Evolutionary conservation across 2,888 invertebrate species (phyloP).

Genomic region (Keiferia lycopersicella): DNA sequence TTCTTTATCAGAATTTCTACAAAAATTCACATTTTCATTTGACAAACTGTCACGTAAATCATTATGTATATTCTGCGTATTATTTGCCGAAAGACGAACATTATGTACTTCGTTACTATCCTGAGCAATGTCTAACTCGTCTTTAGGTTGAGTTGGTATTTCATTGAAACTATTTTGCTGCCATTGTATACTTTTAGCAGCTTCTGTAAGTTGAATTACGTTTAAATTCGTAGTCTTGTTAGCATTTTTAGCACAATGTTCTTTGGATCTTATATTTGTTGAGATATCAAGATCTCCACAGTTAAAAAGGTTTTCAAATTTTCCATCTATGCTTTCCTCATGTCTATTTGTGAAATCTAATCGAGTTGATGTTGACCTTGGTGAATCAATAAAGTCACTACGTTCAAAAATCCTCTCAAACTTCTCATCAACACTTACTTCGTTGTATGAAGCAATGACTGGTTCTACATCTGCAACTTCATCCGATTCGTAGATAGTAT

Average conservation of each 20-base stretch:
- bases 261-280: not conserved
- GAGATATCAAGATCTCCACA: not conserved
- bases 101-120: not conserved
- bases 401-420: not conserved
- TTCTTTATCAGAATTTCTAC: not conserved
- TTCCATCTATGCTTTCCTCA: not conserved
- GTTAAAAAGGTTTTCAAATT: not conserved
- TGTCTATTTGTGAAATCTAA: not conserved
- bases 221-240: not conserved
- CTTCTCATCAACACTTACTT: slow-evolving; percentile 7
- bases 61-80: not conserved
- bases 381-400: not conserved
- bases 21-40: not conserved
- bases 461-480: not conserved
- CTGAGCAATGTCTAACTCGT: not conserved
- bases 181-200: not conserved
- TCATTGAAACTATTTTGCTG: not conserved
- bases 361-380: not conserved
- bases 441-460: not conserved
- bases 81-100: not conserved
- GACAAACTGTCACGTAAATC: not conserved
- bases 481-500: not conserved
- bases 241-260: not conserved
- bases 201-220: not conserved
- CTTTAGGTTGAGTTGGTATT: not conserved